A percentile compares a stretch with the other conserved stretches of the same genome.
Conservation (phyloP, 2,797 vertebrate species). For the Coccyzus lansbergi region DNA sequence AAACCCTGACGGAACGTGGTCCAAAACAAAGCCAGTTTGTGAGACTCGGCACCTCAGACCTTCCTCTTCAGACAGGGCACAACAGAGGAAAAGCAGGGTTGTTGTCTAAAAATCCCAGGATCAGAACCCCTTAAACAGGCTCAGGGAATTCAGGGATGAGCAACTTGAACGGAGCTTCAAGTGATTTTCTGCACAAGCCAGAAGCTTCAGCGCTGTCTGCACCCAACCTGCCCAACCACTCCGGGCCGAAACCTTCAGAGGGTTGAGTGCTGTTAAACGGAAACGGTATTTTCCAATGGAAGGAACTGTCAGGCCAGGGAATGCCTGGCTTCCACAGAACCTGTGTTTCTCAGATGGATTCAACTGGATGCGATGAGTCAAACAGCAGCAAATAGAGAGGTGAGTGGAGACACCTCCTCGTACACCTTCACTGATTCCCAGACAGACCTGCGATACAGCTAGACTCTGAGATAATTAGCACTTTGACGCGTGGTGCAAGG, state of each 20-base stretch:
- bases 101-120: neutral
- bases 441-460: neutral
- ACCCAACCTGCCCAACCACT: fast-evolving
- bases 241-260: neutral
- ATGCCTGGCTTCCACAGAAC: neutral
- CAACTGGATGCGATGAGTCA: fast-evolving
- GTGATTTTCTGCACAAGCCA: neutral
- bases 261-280: neutral
- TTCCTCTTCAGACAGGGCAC: neutral
- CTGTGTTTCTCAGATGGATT: neutral
- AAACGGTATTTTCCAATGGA: neutral
- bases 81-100: neutral
- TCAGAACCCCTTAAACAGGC: neutral
- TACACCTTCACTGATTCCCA: neutral
- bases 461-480: fast-evolving
- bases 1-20: neutral
- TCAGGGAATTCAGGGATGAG: neutral
- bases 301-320: neutral
- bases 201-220: neutral
- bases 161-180: neutral
- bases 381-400: neutral
- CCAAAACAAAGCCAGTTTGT: fast-evolving
- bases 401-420: neutral
- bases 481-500: neutral
- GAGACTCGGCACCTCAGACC: neutral